Evolutionary conservation across 2,113 vertebrate species (phyloP).

Genomic region (Equus quagga): DNA sequence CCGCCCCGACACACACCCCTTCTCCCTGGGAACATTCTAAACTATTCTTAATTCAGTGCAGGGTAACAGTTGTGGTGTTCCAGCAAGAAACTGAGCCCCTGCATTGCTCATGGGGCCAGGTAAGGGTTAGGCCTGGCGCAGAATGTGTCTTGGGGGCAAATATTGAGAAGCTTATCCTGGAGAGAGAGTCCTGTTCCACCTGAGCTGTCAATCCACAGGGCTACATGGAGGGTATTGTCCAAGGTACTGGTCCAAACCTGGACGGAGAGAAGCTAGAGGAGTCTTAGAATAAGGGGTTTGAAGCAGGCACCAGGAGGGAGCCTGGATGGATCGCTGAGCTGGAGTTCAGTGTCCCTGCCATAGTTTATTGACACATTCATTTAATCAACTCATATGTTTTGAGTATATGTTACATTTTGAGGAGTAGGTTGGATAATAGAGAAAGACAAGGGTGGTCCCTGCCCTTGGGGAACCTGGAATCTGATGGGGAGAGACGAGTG

Average conservation of each 20-base stretch:
- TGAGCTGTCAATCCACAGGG: neutral
- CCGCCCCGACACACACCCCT: neutral
- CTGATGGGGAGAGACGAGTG: neutral
- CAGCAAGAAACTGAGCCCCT: neutral
- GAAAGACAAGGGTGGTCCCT: neutral
- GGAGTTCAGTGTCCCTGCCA: neutral
- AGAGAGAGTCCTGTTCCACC: neutral
- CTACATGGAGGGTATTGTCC: neutral
- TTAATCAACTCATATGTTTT: neutral
- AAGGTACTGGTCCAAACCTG: neutral
- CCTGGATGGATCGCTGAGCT: slow-evolving; percentile 18
- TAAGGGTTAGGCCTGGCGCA: neutral
- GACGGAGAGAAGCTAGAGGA: neutral
- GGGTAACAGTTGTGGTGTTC: neutral
- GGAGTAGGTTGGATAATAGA: neutral
- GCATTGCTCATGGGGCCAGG: neutral
- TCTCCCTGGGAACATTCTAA: neutral
- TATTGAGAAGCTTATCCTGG: neutral
- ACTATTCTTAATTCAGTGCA: neutral
- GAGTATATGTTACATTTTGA: neutral
- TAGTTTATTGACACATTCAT: neutral
- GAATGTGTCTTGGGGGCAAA: neutral
- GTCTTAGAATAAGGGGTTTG: neutral
- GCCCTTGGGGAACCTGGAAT: neutral
- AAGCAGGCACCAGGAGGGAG: neutral